Base-by-base conservation (phyloP, 2,113 vertebrate species). In the Protobothrops mucrosquamatus region DNA sequence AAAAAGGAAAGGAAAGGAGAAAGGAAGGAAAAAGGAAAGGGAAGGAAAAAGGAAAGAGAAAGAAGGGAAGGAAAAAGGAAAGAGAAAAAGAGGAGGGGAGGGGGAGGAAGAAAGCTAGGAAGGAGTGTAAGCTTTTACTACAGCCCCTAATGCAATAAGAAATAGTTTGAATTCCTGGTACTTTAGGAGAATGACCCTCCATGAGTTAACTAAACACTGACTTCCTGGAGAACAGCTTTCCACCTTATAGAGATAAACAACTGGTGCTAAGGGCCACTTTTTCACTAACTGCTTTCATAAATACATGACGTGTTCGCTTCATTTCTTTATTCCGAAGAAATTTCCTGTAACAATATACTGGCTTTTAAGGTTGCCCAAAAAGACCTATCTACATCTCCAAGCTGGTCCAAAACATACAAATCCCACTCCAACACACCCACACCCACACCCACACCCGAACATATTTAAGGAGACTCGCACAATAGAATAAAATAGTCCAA, bases 1-100 rank as follows among this genome's bases (percentile, higher is more conserved):
- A 5, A 4, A 3, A 3, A 3, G 3, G 3, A 3, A 43, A 3
- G 3, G 0, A 43, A 3, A 46, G 3, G 0, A 3, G 5, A 46
- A 5, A 6, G 6, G 46, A 3, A 1, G 6, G 6, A 5, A 5
- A 6, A 46, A 46, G 46, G 46, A 46, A 0, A 46, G 6, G 6
- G 46, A 46, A 0, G 2, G 0, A 2, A 2, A 3, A 9, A 46
- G 3, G 11, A 12, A 2, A 54, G 3, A 9, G 52, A 54, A 3
- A 14, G 15, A 46, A 12, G 11, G 11, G 10, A 3, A 3, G 11
- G 15, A 12, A 3, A 54, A 54, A 10, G 15, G 14, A 14, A 3
- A 54, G 15, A 3, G 11, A 55, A 15, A 14, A 14, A 55, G 23
- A 1, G 29, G 1, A 15, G 15, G 1, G 4, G n/a, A 6, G 6